Evolutionary conservation across 2,113 vertebrate species (phyloP).

Genomic region (Rattus norvegicus): GRCr8 NC_086032.1:99042501-99043000

Average conservation of each 20-base stretch:
- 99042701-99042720: neutral
- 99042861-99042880: neutral
- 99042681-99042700: neutral
- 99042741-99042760: neutral
- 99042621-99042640: neutral
- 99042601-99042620: neutral
- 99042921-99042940: neutral
- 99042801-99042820: too few species aligned
- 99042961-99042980: neutral
- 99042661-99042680: neutral
- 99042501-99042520: neutral
- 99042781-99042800: neutral
- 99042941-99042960: neutral
- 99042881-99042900: neutral
- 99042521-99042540: neutral
- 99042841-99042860: too few species aligned
- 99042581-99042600: neutral
- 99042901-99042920: neutral
- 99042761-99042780: rapidly evolving
- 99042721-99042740: neutral
- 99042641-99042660: neutral
- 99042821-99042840: too few species aligned
- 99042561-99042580: neutral
- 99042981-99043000: neutral
- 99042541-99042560: rapidly evolving